A percentile compares a stretch with the other conserved stretches of the same genome.
phyloP scores from a whole-genome alignment of 2,113 vertebrate genomes.

The Sylvicapra grimmia region DNA sequence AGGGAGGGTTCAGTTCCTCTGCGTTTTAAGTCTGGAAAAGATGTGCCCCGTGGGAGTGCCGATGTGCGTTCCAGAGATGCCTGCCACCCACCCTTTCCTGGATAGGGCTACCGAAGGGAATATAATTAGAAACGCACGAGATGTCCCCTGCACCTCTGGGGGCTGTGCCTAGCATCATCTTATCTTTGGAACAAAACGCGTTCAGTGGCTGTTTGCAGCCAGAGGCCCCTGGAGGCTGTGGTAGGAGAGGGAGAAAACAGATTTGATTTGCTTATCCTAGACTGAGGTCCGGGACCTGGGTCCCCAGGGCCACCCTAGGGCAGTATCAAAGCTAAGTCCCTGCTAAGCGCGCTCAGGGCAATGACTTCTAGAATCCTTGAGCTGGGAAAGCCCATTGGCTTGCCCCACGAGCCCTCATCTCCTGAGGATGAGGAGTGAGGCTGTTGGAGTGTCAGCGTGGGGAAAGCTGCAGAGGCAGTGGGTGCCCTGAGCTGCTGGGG shows the following conservation, averaged over 20 bases:
- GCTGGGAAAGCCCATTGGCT: not conserved
- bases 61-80: not conserved
- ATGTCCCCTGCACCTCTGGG: not conserved
- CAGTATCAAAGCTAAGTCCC: not conserved
- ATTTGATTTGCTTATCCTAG: not conserved
- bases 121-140: not conserved
- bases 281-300: not conserved
- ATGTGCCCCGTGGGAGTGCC: not conserved
- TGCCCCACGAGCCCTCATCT: fast-evolving
- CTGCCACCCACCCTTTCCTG: not conserved
- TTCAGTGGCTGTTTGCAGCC: not conserved
- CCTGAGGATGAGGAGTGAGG: not conserved
- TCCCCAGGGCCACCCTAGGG: too few relatives aligned
- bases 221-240: not conserved
- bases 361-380: not conserved
- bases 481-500: not conserved
- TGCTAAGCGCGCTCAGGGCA: not conserved
- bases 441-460: not conserved
- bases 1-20: not conserved
- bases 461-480: fast-evolving
- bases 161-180: not conserved
- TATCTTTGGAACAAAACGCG: not conserved
- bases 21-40: not conserved
- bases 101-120: not conserved
- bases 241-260: not conserved